phyloP scores from a whole-genome alignment of 1,140 invertebrate genomes.

The Pectinophora gossypiella region DNA sequence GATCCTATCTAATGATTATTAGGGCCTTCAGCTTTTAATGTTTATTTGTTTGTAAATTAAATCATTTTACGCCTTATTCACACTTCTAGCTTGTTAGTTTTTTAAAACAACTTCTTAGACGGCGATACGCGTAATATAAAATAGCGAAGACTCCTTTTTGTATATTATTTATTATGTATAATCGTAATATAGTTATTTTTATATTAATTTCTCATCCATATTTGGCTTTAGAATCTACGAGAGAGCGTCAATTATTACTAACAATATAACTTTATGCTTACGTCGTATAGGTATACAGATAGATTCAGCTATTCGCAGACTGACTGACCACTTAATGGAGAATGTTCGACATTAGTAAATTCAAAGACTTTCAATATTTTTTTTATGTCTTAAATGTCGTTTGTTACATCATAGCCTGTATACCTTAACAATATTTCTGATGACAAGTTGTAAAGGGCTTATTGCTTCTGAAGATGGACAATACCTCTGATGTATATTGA shows the following conservation, averaged over 20 bases:
- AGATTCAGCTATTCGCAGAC: not conserved
- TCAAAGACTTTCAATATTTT: not conserved
- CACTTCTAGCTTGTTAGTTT: not conserved
- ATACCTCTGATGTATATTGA: no score
- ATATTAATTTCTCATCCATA: slow-evolving; percentile 7
- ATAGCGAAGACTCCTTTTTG: slow-evolving; percentile 1
- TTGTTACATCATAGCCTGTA: no score
- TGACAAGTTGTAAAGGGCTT: not conserved
- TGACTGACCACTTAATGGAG: not conserved
- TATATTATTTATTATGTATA: not conserved
- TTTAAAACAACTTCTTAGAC: not conserved
- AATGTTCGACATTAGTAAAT: not conserved
- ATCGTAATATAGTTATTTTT: slow-evolving; percentile 1
- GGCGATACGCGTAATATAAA: not conserved
- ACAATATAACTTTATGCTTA: not conserved
- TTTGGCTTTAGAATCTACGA: slow-evolving; percentile 19
- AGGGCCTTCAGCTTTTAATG: not conserved
- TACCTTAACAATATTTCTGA: not conserved
- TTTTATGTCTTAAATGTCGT: not conserved
- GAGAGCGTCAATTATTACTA: slow-evolving; percentile 11
- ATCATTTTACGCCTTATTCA: not conserved
- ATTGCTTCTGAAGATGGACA: not conserved
- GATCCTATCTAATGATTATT: not conserved
- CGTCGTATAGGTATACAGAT: not conserved
- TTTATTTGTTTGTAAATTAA: not conserved